Percentiles rank a stretch among this genome's conserved stretches.
Conservation (phyloP, 1,140 invertebrate species). For the Halictus rubicundus region DNA sequence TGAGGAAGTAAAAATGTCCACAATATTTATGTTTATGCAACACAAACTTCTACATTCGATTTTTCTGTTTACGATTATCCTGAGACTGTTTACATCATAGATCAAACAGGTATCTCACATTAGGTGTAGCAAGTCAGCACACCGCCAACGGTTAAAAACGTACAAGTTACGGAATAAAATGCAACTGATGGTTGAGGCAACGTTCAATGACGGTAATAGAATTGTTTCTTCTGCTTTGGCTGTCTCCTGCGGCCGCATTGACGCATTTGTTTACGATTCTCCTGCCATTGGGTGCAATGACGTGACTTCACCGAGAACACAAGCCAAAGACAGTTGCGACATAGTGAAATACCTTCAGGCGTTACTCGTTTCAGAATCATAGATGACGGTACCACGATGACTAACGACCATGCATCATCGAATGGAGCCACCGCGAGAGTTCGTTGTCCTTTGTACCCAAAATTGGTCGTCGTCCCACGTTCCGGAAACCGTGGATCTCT, state of each 20-base stretch:
- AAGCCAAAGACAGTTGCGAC: slow-evolving; percentile 18
- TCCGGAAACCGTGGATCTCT: background rate
- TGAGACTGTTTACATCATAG: no score
- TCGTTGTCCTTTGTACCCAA: slow-evolving; percentile 45
- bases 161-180: no score
- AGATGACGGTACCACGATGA: slow-evolving; percentile 51
- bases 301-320: slow-evolving; percentile 3
- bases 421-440: slow-evolving; percentile 25
- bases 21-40: no score
- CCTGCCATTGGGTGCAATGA: slow-evolving; percentile 13
- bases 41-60: no score
- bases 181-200: no score
- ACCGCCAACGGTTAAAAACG: no score
- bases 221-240: background rate
- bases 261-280: slow-evolving; percentile 25
- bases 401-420: slow-evolving; percentile 45
- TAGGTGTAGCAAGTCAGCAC: no score
- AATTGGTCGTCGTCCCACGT: background rate
- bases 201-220: background rate
- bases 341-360: slow-evolving; percentile 25
- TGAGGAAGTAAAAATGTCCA: no score
- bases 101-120: no score
- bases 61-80: no score
- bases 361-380: slow-evolving; percentile 38
- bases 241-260: background rate